Evolutionary conservation across 2,797 vertebrate genomes (phyloP), one percentile per base, ranked within the genome.

Genomic region (Benthosema pterotum): DNA sequence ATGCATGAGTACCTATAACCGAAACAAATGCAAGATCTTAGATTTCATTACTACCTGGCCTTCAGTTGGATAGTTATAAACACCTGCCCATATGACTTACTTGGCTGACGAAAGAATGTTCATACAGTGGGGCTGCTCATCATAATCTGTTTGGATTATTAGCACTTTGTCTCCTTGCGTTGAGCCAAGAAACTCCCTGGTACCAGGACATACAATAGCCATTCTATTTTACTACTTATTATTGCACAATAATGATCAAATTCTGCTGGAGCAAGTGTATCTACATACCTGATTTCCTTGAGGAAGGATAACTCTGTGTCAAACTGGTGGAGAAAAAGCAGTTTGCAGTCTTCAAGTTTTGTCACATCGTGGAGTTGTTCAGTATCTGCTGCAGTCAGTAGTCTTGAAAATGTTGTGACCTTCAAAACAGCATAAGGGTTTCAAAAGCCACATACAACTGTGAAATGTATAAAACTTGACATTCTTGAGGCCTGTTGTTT

Each of bases 61-160:
- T 32, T 32, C 32, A 32, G 32, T 32, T 7, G 6, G 6, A 32
- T 9, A 32, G 32, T 32, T 32, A 32, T 32, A 5, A 19, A 25
- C 12, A 52, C 12, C 14, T 52, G 5, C 18, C 51, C 2, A 52
- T 11, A 38, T 52, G 18, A 69, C 79, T 79, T 19, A 79, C 79
- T 77, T 82, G 22, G 79, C 79, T 32, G 79, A 82, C 11, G 79
- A 74, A 42, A 76, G 45, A 65, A 77, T 67, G 67, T 77, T 82
- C 19, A 28, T 2, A 18, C 52, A 58, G 32, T 28, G 49, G 2
- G 18, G 65, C 6, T 60, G 61, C 63, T 75, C 93, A 0, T 89
- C 94, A 0, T 93, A 91, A 65, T 92, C 88, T 22, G 94, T 93
- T 0, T 79, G 79, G 57, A 82, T 67, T 50, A 82, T 72, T 15